These are phyloP conservation scores for Drosophila simulans DNA, from an alignment of 1,140 invertebrate species.

Conservation along the genomic window DNA sequence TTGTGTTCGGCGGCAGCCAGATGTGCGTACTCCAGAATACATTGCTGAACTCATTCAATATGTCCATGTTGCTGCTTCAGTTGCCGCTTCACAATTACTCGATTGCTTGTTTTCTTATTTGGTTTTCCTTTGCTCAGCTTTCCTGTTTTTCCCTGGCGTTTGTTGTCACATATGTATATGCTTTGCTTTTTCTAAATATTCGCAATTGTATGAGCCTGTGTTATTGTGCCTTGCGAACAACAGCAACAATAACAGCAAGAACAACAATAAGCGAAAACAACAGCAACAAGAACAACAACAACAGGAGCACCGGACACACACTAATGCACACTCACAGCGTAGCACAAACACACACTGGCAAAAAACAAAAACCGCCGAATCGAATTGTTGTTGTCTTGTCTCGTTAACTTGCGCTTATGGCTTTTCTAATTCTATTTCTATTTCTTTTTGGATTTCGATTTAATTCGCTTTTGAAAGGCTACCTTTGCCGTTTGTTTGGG, in stretches of 20 bases:
- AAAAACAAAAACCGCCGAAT: constrained; percentile 27
- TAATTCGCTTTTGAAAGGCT: neutral
- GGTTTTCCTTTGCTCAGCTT: constrained; percentile 5
- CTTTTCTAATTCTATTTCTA: no score
- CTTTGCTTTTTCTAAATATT: neutral
- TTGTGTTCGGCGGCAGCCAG: constrained; percentile 95
- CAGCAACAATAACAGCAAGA: constrained; percentile 4
- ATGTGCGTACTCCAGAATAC: constrained; percentile 93
- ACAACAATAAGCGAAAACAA: neutral
- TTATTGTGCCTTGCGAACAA: constrained; percentile 3
- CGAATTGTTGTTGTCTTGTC: constrained; percentile 8
- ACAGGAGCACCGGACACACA: constrained; percentile 16
- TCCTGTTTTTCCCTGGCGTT: constrained; percentile 23
- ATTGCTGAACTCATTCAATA: constrained; percentile 81
- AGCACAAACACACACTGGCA: constrained; percentile 14
- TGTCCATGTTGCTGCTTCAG: constrained; percentile 56
- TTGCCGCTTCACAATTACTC: constrained; percentile 3
- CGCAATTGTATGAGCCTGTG: neutral
- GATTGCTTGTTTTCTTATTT: constrained; percentile 1
- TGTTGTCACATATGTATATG: constrained; percentile 31
- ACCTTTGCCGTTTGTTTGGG: constrained; percentile 16
- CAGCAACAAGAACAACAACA: constrained; percentile 13
- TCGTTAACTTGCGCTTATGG: neutral
- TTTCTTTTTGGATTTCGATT: neutral
- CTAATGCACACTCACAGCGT: neutral